These are phyloP conservation scores for Acanthopleura granulata DNA, from an alignment of 2,888 invertebrate species.

Conservation along the genomic window DNA sequence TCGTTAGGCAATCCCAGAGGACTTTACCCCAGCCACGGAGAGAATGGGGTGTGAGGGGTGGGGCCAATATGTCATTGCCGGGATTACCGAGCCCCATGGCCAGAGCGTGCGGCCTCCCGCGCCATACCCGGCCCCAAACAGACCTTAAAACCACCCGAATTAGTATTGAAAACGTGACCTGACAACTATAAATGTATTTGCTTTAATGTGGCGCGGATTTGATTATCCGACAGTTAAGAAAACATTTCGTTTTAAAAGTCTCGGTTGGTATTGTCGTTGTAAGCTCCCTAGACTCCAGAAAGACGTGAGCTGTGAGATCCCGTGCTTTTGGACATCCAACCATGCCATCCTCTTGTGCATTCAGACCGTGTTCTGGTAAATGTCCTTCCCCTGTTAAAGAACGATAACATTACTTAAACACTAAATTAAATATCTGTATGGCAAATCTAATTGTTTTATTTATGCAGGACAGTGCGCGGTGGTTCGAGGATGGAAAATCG, in stretches of 20 bases:
- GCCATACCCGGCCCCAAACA: too few species aligned
- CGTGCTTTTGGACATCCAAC: not conserved
- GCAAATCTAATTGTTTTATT: constrained; percentile 8
- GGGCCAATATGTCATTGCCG: not conserved
- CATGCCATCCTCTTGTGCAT: not conserved
- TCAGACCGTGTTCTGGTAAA: constrained; percentile 6
- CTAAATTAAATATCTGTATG: constrained; percentile 16
- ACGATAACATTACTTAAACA: constrained; percentile 19
- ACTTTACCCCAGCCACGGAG: not conserved
- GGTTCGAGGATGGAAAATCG: not conserved
- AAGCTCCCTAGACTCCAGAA: not conserved
- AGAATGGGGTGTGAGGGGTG: not conserved
- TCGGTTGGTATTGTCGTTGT: not conserved
- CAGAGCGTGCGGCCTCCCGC: too few species aligned
- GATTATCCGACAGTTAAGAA: constrained; percentile 12
- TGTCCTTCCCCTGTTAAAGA: not conserved
- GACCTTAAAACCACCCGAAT: not conserved
- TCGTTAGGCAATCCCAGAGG: not conserved
- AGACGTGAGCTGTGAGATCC: not conserved
- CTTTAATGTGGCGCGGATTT: not conserved
- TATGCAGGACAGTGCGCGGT: not conserved
- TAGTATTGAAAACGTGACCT: constrained; percentile 6
- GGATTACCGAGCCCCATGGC: not conserved
- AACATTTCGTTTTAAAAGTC: constrained; percentile 16
- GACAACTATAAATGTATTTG: constrained; percentile 10